Conservation (phyloP, 2,797 vertebrate species). For the Spheniscus humboldti region DNA sequence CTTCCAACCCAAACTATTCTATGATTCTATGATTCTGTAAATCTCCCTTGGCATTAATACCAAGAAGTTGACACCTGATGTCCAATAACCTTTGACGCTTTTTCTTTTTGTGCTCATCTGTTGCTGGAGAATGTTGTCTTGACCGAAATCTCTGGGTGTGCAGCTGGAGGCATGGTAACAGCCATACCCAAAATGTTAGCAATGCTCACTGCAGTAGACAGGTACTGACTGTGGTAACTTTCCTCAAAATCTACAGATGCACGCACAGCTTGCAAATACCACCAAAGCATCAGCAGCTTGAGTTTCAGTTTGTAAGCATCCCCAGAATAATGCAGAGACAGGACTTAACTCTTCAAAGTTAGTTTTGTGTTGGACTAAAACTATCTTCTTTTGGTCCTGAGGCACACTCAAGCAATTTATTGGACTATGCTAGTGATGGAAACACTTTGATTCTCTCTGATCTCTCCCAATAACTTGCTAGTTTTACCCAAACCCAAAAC, state of each 20-base stretch:
- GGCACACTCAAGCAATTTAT: background rate
- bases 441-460: background rate
- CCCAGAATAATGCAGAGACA: background rate
- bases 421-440: background rate
- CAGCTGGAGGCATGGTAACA: background rate
- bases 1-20: no score
- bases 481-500: background rate
- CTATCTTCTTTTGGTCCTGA: background rate
- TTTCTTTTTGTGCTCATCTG: background rate
- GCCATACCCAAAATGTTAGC: background rate
- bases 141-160: background rate
- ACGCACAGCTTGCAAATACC: background rate
- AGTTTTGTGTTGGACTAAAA: background rate
- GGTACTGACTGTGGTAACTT: background rate
- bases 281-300: background rate
- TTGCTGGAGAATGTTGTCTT: background rate
- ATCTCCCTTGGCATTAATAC: background rate
- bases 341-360: background rate
- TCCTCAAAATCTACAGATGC: background rate
- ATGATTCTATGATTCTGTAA: background rate
- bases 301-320: background rate
- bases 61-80: background rate
- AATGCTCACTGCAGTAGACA: accelerated
- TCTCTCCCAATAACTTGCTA: background rate
- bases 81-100: background rate